Evolutionary conservation across 35 echinoderm and acorn worm species (phyloP), one percentile per base, ranked within the genome.

Genomic region (Hemicentrotus pulcherrimus): DNA sequence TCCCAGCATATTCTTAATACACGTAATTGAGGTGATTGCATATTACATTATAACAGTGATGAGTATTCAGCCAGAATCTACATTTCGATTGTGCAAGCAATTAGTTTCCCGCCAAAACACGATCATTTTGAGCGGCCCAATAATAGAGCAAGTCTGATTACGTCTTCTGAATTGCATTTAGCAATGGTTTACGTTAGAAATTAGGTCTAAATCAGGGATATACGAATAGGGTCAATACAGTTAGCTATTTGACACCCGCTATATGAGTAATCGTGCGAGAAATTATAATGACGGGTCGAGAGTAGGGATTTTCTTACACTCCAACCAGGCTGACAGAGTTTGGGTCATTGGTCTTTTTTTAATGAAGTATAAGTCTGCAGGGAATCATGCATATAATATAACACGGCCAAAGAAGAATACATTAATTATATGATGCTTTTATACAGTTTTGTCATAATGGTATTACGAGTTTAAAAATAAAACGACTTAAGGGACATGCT

Each of bases 151-250:
- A 78, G 65, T 78, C 65, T 78, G 15, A 78, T 78, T 78, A 78
- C 65, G 65, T 78, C 65, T 90, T 47, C 9, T 33, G 32, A 90
- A 90, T 47, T 33, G 32, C 32, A 41, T 90, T 90, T 90, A 90
- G 32, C 15, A 18, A 18, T 24, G 46, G 88, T 90, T 90, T 33
- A 47, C 88, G 46, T 41, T 90, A 35, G 32, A 90, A 90, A 90
- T 90, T 90, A 90, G 32, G 88, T 90, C 88, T 47, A 90, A 35
- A 90, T 90, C 32, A 90, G 32, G 6, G 46, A 90, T 33, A 90
- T 31, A 90, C 46, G 88, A 90, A 32, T 41, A 18, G 46, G 32
- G 88, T 90, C 88, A 90, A 90, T 24, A 90, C 24, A 24, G 46
- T 18, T 33, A 14, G 88, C 46, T 90, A 90, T 6, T 85, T 85